A percentile compares a stretch with the other conserved stretches of the same genome.
Conservation (phyloP, 1,140 invertebrate species). For the Lepidostoma basale region DNA sequence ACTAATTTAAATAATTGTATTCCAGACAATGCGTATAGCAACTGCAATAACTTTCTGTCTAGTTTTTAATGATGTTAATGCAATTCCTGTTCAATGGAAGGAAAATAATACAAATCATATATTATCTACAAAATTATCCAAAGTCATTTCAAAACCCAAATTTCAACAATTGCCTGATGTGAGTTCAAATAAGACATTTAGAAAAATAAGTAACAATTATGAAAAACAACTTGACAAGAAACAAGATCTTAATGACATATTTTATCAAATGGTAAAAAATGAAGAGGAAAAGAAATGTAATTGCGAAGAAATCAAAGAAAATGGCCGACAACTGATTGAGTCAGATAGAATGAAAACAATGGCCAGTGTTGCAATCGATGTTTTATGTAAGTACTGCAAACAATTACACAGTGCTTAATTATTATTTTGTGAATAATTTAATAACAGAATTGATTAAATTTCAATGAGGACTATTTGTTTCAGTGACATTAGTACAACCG, state of each 20-base stretch:
- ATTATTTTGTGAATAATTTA: background rate
- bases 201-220: no score
- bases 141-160: background rate
- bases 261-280: no score
- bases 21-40: constrained; percentile 1
- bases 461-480: no score
- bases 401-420: background rate
- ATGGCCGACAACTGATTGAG: background rate
- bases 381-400: constrained; percentile 5
- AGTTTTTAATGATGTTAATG: background rate
- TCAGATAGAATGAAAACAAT: background rate
- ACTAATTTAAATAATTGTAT: no score
- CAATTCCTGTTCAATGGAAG: background rate
- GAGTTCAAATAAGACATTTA: no score
- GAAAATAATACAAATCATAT: no score
- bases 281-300: background rate
- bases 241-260: no score
- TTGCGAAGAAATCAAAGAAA: no score
- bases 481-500: constrained; percentile 31
- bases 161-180: background rate
- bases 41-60: background rate
- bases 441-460: background rate
- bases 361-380: constrained; percentile 1
- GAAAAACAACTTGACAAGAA: no score
- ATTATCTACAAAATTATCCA: no score